Evolutionary conservation across 92 coral and sea anemone species (phyloP).

Genomic region (Palythoa caribaeorum): DNA sequence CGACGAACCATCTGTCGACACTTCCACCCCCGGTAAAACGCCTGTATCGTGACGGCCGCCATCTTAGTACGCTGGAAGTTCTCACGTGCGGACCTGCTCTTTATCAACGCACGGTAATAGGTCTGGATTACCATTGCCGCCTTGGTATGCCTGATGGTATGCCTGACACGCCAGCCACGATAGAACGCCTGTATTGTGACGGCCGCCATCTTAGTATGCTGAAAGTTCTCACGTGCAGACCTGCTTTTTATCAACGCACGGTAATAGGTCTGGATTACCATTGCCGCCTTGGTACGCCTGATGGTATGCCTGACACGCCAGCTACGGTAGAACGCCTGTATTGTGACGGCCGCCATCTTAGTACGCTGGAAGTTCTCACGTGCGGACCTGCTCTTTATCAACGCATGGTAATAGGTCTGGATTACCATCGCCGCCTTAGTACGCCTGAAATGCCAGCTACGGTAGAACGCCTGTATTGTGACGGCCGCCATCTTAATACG

Average conservation of each 20-base stretch:
- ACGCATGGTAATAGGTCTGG: slow-evolving; percentile 80
- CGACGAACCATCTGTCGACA: slow-evolving; percentile 66
- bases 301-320: slow-evolving; percentile 64
- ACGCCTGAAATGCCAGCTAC: slow-evolving; percentile 70
- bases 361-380: slow-evolving; percentile 63
- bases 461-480: slow-evolving; percentile 68
- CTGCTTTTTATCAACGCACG: slow-evolving; percentile 65
- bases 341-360: slow-evolving; percentile 59
- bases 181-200: slow-evolving; percentile 66
- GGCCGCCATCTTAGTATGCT: slow-evolving; percentile 56
- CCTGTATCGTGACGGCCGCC: slow-evolving; percentile 74
- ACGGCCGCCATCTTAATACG: slow-evolving; percentile 61
- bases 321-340: slow-evolving; percentile 78
- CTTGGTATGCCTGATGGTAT: slow-evolving; percentile 48
- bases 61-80: slow-evolving; percentile 61
- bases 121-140: slow-evolving; percentile 76
- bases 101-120: slow-evolving; percentile 69
- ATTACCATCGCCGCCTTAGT: slow-evolving; percentile 64
- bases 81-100: slow-evolving; percentile 52
- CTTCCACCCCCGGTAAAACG: slow-evolving; percentile 81
- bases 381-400: slow-evolving; percentile 36
- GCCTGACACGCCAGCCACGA: slow-evolving; percentile 76
- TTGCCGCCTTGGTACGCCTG: slow-evolving; percentile 63
- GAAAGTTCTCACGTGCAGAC: slow-evolving; percentile 60
- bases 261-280: slow-evolving; percentile 73